Base-by-base conservation (phyloP, 2,113 vertebrate genomes). In the Gallinago paraguaiae region DNA sequence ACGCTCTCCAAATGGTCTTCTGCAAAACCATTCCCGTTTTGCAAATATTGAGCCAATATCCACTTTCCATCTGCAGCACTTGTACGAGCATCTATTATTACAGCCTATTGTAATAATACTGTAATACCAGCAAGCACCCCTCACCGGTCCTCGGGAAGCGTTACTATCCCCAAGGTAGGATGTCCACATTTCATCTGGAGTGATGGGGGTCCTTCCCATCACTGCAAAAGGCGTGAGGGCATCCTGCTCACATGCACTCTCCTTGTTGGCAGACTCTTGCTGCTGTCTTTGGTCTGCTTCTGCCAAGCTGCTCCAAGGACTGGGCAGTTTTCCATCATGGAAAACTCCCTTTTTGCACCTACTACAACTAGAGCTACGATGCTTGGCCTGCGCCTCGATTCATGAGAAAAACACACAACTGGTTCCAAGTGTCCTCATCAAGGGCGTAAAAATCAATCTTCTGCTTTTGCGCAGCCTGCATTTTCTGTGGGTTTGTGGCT, bases 41-140 rank as follows among this genome's bases (percentile, higher is more conserved):
- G 86, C 60, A 87, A 91, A 79, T 84, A 60, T 3, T 48, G 81
- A 92, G 87, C 69, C 57, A 84, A 57, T 48, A 95, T 78, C 77
- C 83, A 68, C 84, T 82, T 95, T 78, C 91, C 91, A 61, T 68
- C 60, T 89, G 69, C 83, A 91, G 81, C 39, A 48, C 48, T 93
- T 82, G 33, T 0, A 39, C 27, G 60, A 60, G 39, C 33, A 6
- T 43, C 56, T 90, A 41, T 81, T 88, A 72, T 53, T 81, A 35
- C 2, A 84, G 86, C 2, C 0, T 60, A 39, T 39, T 39, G 39
- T 39, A 39, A 39, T 11, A 39, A 39, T 39, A 39, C 39, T 39
- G 39, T 39, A 39, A 39, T 39, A 39, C 39, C 39, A 39, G 67
- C 60, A 56, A 93, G 71, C 82, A 88, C 25, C 31, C 43, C 68